These are phyloP conservation scores for Agrenia bidenticulata DNA, from an alignment of 2,888 invertebrate species.

Conservation along the genomic window DNA sequence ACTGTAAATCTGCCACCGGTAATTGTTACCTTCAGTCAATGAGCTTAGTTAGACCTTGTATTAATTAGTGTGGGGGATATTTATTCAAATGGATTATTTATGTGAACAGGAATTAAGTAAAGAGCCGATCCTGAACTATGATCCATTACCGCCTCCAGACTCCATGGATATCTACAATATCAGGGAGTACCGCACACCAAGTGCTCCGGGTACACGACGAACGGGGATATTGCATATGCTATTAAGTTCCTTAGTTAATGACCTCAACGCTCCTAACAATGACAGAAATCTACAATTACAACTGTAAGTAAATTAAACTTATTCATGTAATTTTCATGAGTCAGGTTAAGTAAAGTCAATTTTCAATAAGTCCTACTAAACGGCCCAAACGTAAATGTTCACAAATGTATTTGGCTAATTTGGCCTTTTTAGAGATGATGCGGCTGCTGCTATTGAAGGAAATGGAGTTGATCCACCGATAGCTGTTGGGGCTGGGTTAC, in stretches of 20 bases:
- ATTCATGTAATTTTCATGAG: conserved; percentile 6
- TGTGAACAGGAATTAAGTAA: conserved; percentile 58
- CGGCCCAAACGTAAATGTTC: conserved; percentile 20
- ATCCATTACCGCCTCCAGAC: conserved; percentile 76
- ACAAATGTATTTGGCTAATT: too few species aligned
- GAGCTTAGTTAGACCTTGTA: conserved; percentile 23
- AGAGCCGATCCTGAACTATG: conserved; percentile 70
- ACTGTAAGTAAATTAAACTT: neutral
- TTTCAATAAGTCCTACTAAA: conserved; percentile 13
- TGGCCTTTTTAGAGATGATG: conserved; percentile 40
- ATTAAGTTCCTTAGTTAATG: conserved; percentile 67
- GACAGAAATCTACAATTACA: conserved; percentile 13
- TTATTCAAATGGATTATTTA: neutral
- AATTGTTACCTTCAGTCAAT: conserved; percentile 45
- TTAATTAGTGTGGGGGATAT: neutral
- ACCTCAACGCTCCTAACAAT: conserved; percentile 65
- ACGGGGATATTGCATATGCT: conserved; percentile 60
- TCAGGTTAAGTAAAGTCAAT: neutral
- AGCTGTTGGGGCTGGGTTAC: conserved; percentile 59
- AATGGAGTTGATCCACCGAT: conserved; percentile 22
- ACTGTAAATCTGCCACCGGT: conserved; percentile 64
- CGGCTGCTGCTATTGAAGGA: conserved; percentile 48
- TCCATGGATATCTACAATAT: conserved; percentile 70
- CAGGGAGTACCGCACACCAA: conserved; percentile 53
- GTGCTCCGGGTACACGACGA: conserved; percentile 52